phyloP scores from a whole-genome alignment of 2,797 vertebrate species.

The Chrysocyon brachyurus region DNA sequence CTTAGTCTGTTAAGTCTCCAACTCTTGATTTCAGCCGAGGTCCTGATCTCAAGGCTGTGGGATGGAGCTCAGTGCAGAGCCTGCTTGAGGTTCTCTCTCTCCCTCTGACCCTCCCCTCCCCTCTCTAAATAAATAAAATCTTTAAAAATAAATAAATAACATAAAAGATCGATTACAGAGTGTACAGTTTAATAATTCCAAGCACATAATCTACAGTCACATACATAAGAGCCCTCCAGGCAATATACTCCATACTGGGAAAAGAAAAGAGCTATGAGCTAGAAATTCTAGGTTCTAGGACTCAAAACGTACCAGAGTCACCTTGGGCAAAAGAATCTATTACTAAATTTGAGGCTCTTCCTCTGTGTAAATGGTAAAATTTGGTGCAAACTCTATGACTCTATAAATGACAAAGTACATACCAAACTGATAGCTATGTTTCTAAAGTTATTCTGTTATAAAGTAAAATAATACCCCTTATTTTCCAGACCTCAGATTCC shows the following conservation, averaged over 20 bases:
- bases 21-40: not conserved
- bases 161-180: not conserved
- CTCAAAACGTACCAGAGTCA: not conserved
- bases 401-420: not conserved
- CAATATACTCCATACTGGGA: not conserved
- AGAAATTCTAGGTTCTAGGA: not conserved
- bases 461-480: conserved; percentile 17
- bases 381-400: not conserved
- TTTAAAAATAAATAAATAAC: conserved; percentile 11
- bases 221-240: not conserved
- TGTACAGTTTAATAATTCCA: not conserved
- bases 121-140: not conserved
- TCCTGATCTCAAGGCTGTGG: not conserved
- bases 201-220: not conserved
- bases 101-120: not conserved
- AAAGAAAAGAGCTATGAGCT: not conserved
- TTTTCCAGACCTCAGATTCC: not conserved
- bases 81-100: not conserved
- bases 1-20: not conserved
- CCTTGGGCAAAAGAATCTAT: not conserved
- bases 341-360: conserved; percentile 2
- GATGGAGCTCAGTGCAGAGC: not conserved
- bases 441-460: conserved; percentile 34
- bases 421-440: not conserved
- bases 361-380: not conserved